Conservation (phyloP, 2,888 invertebrate species). For the Stenodera caucasica region DNA sequence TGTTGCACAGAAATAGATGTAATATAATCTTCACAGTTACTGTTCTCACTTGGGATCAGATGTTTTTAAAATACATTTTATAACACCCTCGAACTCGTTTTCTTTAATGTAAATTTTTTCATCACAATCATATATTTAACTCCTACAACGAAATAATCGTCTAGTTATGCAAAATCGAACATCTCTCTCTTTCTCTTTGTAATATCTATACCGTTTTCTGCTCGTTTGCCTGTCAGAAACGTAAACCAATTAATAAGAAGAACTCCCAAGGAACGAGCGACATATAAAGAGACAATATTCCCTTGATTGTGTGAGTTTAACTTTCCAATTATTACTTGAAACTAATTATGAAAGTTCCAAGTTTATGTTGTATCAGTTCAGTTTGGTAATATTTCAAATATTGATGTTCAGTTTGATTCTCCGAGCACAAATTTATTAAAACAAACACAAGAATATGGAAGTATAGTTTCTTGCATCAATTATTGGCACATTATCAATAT, state of each 20-base stretch:
- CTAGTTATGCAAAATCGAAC: slow-evolving; percentile 9
- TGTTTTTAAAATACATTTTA: slow-evolving; percentile 34
- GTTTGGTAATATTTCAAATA: neutral
- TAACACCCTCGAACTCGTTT: neutral
- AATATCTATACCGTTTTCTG: neutral
- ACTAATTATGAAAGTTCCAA: slow-evolving; percentile 11
- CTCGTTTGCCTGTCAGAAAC: slow-evolving; percentile 1
- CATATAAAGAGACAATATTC: slow-evolving; percentile 12
- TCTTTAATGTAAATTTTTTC: slow-evolving; percentile 5
- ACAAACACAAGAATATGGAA: neutral
- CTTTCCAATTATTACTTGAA: slow-evolving; percentile 15
- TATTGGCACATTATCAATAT: neutral
- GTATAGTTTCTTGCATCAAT: too few relatives aligned
- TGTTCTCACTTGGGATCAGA: slow-evolving; percentile 43
- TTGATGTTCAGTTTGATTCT: slow-evolving; percentile 1
- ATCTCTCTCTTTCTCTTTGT: neutral
- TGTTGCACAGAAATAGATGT: slow-evolving; percentile 35
- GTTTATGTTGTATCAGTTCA: slow-evolving; percentile 1
- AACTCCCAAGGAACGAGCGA: slow-evolving; percentile 11
- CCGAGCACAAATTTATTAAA: neutral
- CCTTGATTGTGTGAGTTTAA: slow-evolving; percentile 14
- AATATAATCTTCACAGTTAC: slow-evolving; percentile 41
- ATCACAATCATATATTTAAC: neutral
- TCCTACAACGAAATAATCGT: slow-evolving; percentile 1
- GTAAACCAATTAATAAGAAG: slow-evolving; percentile 13